Evolutionary conservation across 2,888 invertebrate genomes (phyloP).

Genomic region (Mechanitis mazaeus): DNA sequence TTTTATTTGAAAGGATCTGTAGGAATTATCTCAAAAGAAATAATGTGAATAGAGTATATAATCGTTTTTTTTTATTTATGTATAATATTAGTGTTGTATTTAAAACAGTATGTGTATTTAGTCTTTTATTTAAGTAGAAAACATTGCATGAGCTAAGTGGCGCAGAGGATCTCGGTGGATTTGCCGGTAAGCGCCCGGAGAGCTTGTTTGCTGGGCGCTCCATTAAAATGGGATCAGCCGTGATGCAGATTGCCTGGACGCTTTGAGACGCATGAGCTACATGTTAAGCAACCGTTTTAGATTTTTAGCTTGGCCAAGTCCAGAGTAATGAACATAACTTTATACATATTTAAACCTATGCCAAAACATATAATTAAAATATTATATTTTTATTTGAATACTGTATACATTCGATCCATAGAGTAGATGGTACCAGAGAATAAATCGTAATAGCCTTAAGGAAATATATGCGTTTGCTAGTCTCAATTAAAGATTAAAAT

Average conservation of each 20-base stretch:
- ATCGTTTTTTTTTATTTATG: background rate
- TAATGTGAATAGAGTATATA: no score
- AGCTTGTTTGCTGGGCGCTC: conserved; percentile 76
- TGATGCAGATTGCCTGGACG: conserved; percentile 73
- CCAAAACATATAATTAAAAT: no score
- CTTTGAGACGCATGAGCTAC: conserved; percentile 39
- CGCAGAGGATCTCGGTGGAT: conserved; percentile 67
- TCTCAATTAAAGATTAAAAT: conserved; percentile 65
- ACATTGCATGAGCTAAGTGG: conserved; percentile 65
- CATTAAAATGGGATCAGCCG: conserved; percentile 76
- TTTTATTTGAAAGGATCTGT: background rate
- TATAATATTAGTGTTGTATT: background rate
- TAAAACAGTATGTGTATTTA: conserved; percentile 5
- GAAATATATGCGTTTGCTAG: conserved; percentile 49
- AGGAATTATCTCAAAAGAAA: background rate
- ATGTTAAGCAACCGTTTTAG: conserved; percentile 23
- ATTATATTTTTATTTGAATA: conserved; percentile 5
- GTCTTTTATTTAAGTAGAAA: conserved; percentile 39
- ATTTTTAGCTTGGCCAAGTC: background rate
- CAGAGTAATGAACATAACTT: background rate
- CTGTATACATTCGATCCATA: conserved; percentile 21
- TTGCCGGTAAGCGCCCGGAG: conserved; percentile 70
- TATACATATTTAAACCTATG: background rate
- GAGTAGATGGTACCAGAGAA: conserved; percentile 27
- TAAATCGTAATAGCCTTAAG: conserved; percentile 45